Evolutionary conservation across 2,888 invertebrate genomes (phyloP).

Genomic region (Melanargia galathea): DNA sequence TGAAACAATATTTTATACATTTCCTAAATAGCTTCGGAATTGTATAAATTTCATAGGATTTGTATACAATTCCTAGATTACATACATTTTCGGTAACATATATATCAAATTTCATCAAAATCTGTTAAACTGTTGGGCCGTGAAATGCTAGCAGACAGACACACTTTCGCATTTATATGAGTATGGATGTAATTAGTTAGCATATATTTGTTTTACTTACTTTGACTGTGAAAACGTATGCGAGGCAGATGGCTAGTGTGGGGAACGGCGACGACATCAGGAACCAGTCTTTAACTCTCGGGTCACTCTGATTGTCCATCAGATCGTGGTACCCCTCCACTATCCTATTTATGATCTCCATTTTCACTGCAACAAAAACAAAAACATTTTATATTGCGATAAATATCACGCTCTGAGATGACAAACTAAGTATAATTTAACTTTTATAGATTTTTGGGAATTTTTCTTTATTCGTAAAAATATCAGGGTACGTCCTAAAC

Average conservation of each 20-base stretch:
- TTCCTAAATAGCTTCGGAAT: no score
- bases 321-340: constrained; percentile 87
- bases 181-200: background rate
- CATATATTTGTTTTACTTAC: constrained; percentile 59
- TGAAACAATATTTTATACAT: no score
- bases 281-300: constrained; percentile 89
- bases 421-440: background rate
- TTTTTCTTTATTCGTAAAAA: background rate
- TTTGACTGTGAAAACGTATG: constrained; percentile 89
- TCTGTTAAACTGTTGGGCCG: no score
- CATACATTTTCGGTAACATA: no score
- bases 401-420: constrained; percentile 7
- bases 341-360: constrained; percentile 83
- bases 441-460: background rate
- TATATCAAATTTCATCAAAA: no score
- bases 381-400: constrained; percentile 11
- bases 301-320: constrained; percentile 93
- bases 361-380: constrained; percentile 74
- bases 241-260: constrained; percentile 87
- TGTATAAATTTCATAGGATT: no score
- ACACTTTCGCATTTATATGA: no score
- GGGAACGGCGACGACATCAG: constrained; percentile 92
- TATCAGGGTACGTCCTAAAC: background rate
- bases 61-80: no score
- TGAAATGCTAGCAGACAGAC: no score